Percentiles rank a stretch among this genome's conserved stretches.
These are phyloP conservation scores for Pseudolaguvia tuberculata DNA, from an alignment of 2,113 vertebrate species.

Conservation along the genomic window DNA sequence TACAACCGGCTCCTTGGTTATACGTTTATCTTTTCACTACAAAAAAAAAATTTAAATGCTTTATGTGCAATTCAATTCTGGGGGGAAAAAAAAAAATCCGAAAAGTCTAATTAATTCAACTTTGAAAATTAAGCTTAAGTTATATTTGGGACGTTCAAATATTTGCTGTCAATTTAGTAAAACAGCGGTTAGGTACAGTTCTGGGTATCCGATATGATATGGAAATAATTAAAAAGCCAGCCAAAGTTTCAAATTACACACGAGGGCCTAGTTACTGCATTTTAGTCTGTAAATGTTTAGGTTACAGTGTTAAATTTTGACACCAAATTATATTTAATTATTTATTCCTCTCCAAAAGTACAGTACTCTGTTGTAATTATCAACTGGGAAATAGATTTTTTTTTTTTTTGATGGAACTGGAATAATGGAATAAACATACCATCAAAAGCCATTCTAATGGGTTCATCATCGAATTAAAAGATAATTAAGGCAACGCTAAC, in stretches of 20 bases:
- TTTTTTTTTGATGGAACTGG: not conserved
- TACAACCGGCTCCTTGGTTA: conserved; percentile 68
- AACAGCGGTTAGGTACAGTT: conserved; percentile 62
- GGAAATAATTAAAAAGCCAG: conserved; percentile 61
- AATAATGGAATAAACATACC: not conserved
- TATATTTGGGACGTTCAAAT: conserved; percentile 27
- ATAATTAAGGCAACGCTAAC: conserved; percentile 37
- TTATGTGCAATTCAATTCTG: conserved; percentile 42
- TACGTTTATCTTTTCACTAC: conserved; percentile 54
- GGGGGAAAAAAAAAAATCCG: conserved; percentile 23
- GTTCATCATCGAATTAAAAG: conserved; percentile 9
- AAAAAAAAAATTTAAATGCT: conserved; percentile 29
- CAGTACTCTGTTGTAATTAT: conserved; percentile 71
- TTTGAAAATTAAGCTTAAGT: conserved; percentile 40
- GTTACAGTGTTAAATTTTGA: conserved; percentile 67
- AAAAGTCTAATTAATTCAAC: conserved; percentile 42
- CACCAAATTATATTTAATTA: conserved; percentile 71
- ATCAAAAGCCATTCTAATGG: conserved; percentile 16
- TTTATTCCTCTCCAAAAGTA: conserved; percentile 67
- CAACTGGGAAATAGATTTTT: conserved; percentile 54
- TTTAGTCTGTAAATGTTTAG: conserved; percentile 69
- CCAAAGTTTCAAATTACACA: conserved; percentile 61
- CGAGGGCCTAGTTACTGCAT: conserved; percentile 54
- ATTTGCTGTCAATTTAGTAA: conserved; percentile 9
- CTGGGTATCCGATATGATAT: conserved; percentile 73